phyloP scores from a whole-genome alignment of 2,797 vertebrate species.

The Anableps anableps region DNA sequence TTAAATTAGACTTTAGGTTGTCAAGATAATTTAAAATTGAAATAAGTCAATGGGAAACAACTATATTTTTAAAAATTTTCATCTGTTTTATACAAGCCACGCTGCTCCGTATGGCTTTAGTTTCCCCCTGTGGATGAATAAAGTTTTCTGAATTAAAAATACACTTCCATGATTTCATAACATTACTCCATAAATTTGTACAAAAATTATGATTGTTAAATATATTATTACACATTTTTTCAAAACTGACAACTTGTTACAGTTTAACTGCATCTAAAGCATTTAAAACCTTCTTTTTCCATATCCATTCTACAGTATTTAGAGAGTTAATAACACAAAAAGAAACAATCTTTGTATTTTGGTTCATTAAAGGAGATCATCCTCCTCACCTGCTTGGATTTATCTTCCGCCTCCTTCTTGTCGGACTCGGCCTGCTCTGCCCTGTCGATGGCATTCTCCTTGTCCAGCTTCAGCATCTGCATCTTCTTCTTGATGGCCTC shows the following conservation, averaged over 20 bases:
- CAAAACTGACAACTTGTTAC: too few relatives aligned
- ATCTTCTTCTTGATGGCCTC: constrained; percentile 99
- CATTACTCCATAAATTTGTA: background rate
- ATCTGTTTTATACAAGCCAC: background rate
- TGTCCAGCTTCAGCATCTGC: constrained; percentile 98
- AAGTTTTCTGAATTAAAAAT: background rate
- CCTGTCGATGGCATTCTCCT: constrained; percentile 94
- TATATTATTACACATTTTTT: background rate
- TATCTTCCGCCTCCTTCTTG: constrained; percentile 91
- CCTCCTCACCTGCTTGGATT: constrained; percentile 89
- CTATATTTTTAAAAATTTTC: background rate
- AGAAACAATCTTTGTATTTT: background rate
- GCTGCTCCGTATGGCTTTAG: background rate
- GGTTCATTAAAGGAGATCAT: background rate
- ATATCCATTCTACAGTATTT: background rate
- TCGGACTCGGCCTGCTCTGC: constrained; percentile 93
- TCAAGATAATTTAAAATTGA: background rate
- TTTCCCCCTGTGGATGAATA: background rate
- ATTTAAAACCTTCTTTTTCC: background rate
- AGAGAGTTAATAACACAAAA: background rate
- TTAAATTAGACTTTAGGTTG: background rate
- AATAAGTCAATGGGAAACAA: background rate
- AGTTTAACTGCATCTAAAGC: background rate
- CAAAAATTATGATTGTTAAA: background rate
- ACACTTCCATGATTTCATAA: background rate